Percentiles rank a stretch among this genome's conserved stretches.
Evolutionary conservation across 2,888 invertebrate genomes (phyloP).

Genomic region (Eubasilissa splendida): DNA sequence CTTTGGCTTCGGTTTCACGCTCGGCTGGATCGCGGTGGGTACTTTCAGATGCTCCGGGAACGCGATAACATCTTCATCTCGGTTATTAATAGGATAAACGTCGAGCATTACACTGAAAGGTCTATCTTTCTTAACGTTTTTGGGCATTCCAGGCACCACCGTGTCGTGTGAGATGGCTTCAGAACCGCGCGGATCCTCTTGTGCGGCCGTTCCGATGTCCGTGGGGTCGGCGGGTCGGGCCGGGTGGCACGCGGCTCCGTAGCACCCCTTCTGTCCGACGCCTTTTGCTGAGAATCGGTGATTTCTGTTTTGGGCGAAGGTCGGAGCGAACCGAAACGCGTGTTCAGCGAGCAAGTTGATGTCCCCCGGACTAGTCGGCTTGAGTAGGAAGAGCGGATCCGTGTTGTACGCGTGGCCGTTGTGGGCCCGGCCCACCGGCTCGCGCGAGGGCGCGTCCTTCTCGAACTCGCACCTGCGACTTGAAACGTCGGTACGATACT

Average conservation of each 20-base stretch:
- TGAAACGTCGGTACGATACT: no score
- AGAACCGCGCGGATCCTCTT: constrained; percentile 24
- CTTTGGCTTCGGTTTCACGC: constrained; percentile 23
- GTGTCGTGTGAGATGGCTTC: neutral
- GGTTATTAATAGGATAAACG: constrained; percentile 73
- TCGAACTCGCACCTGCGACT: no score
- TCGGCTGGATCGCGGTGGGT: constrained; percentile 44
- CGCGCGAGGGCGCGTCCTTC: no score
- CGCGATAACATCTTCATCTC: constrained; percentile 61
- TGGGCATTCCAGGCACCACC: neutral
- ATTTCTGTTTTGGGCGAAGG: constrained; percentile 60
- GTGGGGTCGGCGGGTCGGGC: neutral
- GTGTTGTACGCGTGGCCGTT: constrained; percentile 62
- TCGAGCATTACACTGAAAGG: constrained; percentile 79
- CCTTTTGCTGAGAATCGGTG: neutral
- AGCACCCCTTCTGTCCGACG: neutral
- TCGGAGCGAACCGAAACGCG: constrained; percentile 66
- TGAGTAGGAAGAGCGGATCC: constrained; percentile 80
- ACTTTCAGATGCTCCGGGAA: constrained; percentile 61
- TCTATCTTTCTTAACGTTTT: constrained; percentile 62
- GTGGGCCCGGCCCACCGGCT: neutral
- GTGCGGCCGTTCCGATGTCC: neutral
- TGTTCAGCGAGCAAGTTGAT: constrained; percentile 80
- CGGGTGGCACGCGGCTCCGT: neutral
- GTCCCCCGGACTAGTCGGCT: constrained; percentile 82